Evolutionary conservation across 2,113 vertebrate genomes (phyloP).

Genomic region (Archocentrus centrarchus): DNA sequence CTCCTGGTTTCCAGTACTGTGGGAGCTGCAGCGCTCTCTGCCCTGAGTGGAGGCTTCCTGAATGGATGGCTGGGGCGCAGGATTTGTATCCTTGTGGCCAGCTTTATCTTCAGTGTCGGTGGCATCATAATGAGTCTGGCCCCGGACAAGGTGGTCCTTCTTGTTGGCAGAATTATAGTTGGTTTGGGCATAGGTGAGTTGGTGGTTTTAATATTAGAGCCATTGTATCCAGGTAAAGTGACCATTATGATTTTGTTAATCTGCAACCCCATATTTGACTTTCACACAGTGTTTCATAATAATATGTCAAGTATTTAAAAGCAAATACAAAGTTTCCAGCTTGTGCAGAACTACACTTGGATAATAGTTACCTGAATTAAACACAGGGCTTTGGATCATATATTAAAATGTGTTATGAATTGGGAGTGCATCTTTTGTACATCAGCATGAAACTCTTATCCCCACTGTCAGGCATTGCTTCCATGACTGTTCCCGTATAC

Average conservation of each 20-base stretch:
- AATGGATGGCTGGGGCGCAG: conserved; percentile 88
- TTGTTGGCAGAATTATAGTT: conserved; percentile 88
- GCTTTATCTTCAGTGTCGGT: conserved; percentile 86
- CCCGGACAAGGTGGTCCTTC: conserved; percentile 85
- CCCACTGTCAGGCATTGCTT: conserved; percentile 86
- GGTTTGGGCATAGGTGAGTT: conserved; percentile 94
- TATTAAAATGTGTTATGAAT: not conserved
- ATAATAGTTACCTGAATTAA: not conserved
- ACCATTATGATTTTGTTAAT: not conserved
- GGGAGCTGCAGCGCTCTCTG: conserved; percentile 90
- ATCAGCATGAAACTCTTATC: not conserved
- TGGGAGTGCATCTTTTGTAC: not conserved
- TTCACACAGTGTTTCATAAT: not conserved
- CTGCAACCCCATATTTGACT: not conserved
- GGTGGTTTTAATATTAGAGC: not conserved
- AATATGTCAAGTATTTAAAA: too few relatives aligned
- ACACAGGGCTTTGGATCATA: not conserved
- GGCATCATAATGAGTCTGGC: conserved; percentile 85
- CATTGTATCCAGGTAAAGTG: not conserved
- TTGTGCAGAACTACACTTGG: too few relatives aligned
- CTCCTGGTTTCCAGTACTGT: conserved; percentile 93
- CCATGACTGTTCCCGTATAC: conserved; percentile 98
- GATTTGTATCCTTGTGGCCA: conserved; percentile 90
- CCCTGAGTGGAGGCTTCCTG: conserved; percentile 87
- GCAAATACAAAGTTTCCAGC: too few relatives aligned